phyloP scores from a whole-genome alignment of 2,888 invertebrate genomes.

The Labia minor region DNA sequence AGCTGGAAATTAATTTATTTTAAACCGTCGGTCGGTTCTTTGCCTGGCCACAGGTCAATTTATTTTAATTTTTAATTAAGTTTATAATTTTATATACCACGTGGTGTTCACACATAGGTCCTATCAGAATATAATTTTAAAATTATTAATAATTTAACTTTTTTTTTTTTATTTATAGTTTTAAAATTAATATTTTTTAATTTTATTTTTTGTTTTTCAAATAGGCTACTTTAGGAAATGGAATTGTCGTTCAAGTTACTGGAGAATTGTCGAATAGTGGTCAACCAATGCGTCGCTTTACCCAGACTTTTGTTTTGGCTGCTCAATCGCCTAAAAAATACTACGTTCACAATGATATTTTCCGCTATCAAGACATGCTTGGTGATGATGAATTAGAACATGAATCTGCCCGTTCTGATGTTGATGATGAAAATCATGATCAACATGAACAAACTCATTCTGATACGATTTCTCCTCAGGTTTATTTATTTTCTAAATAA shows the following conservation, averaged over 20 bases:
- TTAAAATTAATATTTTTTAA: background rate
- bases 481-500: background rate
- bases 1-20: too few relatives aligned
- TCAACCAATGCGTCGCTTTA: conserved; percentile 93
- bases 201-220: conserved; percentile 17
- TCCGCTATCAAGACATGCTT: conserved; percentile 82
- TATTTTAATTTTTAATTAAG: too few relatives aligned
- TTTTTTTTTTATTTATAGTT: background rate
- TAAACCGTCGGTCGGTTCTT: too few relatives aligned
- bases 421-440: conserved; percentile 47
- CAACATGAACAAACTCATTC: conserved; percentile 24
- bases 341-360: conserved; percentile 98
- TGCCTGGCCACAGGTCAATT: too few relatives aligned
- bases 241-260: conserved; percentile 53
- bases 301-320: conserved; percentile 94
- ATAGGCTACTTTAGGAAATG: conserved; percentile 23
- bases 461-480: conserved; percentile 20
- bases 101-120: too few relatives aligned
- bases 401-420: conserved; percentile 49
- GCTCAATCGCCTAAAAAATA: conserved; percentile 94
- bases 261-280: conserved; percentile 95
- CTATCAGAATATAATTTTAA: too few relatives aligned
- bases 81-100: too few relatives aligned
- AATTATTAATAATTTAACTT: too few relatives aligned
- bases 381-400: conserved; percentile 50